Percentiles rank a stretch among this genome's conserved stretches.
phyloP scores from a whole-genome alignment of 1,140 invertebrate genomes.

The Megathymus violae region DNA sequence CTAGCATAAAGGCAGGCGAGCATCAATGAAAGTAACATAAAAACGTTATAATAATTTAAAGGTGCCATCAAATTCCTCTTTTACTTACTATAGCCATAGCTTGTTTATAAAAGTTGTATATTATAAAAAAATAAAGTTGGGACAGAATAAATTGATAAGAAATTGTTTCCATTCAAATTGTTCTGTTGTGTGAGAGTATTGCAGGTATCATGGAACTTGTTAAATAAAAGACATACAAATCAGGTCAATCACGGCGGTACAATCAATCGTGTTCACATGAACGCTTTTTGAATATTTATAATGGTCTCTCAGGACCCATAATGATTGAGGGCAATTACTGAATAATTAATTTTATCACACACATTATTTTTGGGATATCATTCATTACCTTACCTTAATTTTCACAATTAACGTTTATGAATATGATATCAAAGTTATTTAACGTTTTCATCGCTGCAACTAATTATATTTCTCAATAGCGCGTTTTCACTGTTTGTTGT shows the following conservation, averaged over 20 bases:
- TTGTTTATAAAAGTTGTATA: neutral
- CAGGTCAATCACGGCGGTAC: neutral
- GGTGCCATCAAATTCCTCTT: no score
- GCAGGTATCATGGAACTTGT: neutral
- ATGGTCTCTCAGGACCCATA: neutral
- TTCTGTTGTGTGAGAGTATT: neutral
- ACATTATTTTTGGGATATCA: no score
- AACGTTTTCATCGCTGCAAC: no score
- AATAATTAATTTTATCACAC: conserved; percentile 1
- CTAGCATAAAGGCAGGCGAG: conserved; percentile 13
- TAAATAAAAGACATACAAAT: neutral
- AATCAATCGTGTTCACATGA: neutral
- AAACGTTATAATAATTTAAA: conserved; percentile 15
- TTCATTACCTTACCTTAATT: no score
- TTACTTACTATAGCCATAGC: no score
- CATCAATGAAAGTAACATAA: conserved; percentile 29
- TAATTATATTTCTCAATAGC: no score
- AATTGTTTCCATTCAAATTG: no score
- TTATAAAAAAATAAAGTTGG: no score
- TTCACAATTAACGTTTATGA: no score
- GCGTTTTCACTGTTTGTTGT: no score
- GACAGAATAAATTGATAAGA: no score
- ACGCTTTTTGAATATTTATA: neutral
- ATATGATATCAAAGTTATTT: no score
- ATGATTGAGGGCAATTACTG: conserved; percentile 5